Evolutionary conservation across 2,113 vertebrate species (phyloP).

Genomic region (Pollachius pollachius): DNA sequence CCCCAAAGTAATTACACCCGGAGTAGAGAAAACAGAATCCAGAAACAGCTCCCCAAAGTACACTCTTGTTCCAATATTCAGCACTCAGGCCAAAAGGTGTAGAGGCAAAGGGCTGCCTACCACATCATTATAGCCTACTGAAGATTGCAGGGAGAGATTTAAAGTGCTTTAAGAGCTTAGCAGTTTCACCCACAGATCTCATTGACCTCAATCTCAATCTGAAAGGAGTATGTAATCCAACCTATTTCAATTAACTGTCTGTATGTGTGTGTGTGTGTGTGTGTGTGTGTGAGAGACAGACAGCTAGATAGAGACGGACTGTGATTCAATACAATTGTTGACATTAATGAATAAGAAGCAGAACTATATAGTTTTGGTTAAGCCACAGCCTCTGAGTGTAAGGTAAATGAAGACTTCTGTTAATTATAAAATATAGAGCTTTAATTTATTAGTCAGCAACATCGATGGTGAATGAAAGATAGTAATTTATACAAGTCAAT

Average conservation of each 20-base stretch:
- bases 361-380: not conserved
- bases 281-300: not conserved
- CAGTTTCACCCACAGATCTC: slow-evolving; percentile 66
- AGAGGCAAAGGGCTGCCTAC: not conserved
- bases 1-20: too few species aligned
- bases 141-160: slow-evolving; percentile 50
- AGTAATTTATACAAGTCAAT: slow-evolving; percentile 72
- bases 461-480: slow-evolving; percentile 71
- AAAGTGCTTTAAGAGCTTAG: slow-evolving; percentile 71
- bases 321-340: too few species aligned
- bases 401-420: slow-evolving; percentile 45
- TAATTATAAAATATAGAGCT: slow-evolving; percentile 84
- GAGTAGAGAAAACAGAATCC: not conserved
- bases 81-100: not conserved
- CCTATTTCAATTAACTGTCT: slow-evolving; percentile 44
- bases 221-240: slow-evolving; percentile 66
- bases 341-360: not conserved
- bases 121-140: not conserved
- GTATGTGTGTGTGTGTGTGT: not conserved
- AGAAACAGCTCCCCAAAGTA: slow-evolving; percentile 1
- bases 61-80: too few species aligned
- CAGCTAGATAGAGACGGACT: not conserved
- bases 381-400: not conserved
- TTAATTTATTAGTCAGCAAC: slow-evolving; percentile 82
- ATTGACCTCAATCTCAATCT: slow-evolving; percentile 75